phyloP scores from a whole-genome alignment of 2,888 invertebrate genomes.

The Tetropium fuscum region DNA sequence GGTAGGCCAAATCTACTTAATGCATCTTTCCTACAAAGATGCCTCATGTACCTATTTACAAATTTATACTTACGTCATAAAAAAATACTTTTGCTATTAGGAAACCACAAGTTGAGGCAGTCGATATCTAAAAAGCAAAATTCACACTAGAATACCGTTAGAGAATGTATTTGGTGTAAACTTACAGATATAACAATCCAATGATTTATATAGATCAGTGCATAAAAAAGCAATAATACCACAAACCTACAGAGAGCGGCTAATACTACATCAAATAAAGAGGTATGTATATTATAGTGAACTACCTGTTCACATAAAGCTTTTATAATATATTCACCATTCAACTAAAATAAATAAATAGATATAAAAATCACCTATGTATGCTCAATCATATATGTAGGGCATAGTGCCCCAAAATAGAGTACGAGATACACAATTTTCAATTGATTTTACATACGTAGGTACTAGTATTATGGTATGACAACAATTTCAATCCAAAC shows the following conservation, averaged over 20 bases:
- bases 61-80: constrained; percentile 85
- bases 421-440: too few species aligned
- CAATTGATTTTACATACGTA: too few species aligned
- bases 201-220: constrained; percentile 82
- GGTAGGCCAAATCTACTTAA: too few species aligned
- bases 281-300: constrained; percentile 82
- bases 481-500: too few species aligned
- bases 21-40: too few species aligned
- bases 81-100: constrained; percentile 91
- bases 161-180: constrained; percentile 50
- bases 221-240: constrained; percentile 85
- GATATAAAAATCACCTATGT: neutral
- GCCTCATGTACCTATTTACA: too few species aligned
- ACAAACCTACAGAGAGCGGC: constrained; percentile 81
- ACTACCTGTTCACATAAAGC: constrained; percentile 83
- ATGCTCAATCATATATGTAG: neutral
- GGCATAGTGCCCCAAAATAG: too few species aligned
- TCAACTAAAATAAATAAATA: constrained; percentile 76
- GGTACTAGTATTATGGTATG: too few species aligned
- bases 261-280: constrained; percentile 91
- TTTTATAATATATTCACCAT: constrained; percentile 78
- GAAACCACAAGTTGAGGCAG: constrained; percentile 85
- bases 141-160: too few species aligned
- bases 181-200: constrained; percentile 92
- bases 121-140: constrained; percentile 87